Evolutionary conservation across 1,140 invertebrate genomes (phyloP), one percentile per base, ranked within the genome.

Genomic region (Drosophila auraria): DNA sequence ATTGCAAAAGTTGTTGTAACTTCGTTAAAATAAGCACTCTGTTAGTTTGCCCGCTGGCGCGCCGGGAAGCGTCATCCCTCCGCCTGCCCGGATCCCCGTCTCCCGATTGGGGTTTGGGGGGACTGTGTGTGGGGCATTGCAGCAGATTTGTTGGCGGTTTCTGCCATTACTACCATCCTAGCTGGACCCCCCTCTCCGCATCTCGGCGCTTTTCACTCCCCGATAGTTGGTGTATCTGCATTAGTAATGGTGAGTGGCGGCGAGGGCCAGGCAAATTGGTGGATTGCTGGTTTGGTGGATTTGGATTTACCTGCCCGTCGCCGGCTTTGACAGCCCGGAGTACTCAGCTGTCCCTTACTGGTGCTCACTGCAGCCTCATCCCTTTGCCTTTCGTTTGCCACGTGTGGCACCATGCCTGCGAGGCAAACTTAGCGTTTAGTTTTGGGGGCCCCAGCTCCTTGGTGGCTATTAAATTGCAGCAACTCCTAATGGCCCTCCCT

Each of bases 1-100:
- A 87, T 87, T 87, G 84, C 86, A 69, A 90, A 87, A 87, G 86
- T 87, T 89, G 86, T 87, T 87, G 84, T 90, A 87, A 87, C 84
- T 87, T 87, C 84, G 84, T 87, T 87, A 87, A 87, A 87, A 89
- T 87, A 89, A 87, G 84, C 84, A 84, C 84, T 87, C 86, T 79
- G 84, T 89, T 87, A 87, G 84, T 90, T 87, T 90, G 78, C 78
- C 86, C 74, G 86, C 70, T 87, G 84, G 86, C 74, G 72, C 82
- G 69, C 78, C 76, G 82, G 74, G 60, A 73, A 73, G 71, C 68
- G 23, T 60, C n/a, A 56, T 65, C 69, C 40, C 30, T 17, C 27
- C 45, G 25, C 40, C 20, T 23, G 36, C 42, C 47, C 47, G 38
- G 14, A 12, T 45, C 25, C 40, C 25, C 27, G n/a, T 8, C n/a